phyloP scores from a whole-genome alignment of 2,113 vertebrate genomes.

The Jacana jacana region DNA sequence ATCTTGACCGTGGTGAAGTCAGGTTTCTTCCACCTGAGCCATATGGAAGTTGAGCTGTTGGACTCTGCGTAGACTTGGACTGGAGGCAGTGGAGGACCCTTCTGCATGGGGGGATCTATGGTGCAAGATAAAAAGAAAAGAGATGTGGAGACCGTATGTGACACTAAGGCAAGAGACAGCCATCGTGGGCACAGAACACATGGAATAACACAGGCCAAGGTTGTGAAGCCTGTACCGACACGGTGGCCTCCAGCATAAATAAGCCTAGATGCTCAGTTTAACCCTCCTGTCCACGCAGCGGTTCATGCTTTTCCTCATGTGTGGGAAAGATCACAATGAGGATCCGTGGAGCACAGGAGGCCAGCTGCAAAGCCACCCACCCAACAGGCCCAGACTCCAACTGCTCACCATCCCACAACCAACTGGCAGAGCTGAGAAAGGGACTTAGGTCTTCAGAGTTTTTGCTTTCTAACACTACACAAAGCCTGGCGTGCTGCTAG shows the following conservation, averaged over 20 bases:
- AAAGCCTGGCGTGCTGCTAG: background rate
- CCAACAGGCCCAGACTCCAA: background rate
- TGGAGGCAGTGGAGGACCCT: slow-evolving; percentile 86
- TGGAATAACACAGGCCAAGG: background rate
- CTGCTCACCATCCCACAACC: background rate
- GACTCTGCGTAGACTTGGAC: slow-evolving; percentile 86
- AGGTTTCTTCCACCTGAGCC: slow-evolving; percentile 94
- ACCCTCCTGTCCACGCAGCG: no score
- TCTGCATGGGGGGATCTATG: slow-evolving; percentile 72
- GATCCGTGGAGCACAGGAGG: background rate
- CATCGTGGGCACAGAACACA: background rate
- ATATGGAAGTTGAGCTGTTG: slow-evolving; percentile 94
- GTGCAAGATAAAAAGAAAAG: background rate
- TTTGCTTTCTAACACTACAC: background rate
- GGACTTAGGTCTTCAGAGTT: background rate
- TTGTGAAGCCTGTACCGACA: background rate
- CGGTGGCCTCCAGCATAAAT: rapidly evolving
- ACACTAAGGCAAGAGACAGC: background rate
- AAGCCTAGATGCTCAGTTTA: background rate
- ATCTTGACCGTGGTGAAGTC: slow-evolving; percentile 89
- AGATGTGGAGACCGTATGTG: background rate
- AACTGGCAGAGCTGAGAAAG: background rate
- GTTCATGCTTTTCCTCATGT: rapidly evolving
- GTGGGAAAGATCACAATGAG: background rate
- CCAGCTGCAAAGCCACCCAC: background rate